Conservation (phyloP, 2,113 vertebrate genomes). For the Heterochromis multidens region DNA sequence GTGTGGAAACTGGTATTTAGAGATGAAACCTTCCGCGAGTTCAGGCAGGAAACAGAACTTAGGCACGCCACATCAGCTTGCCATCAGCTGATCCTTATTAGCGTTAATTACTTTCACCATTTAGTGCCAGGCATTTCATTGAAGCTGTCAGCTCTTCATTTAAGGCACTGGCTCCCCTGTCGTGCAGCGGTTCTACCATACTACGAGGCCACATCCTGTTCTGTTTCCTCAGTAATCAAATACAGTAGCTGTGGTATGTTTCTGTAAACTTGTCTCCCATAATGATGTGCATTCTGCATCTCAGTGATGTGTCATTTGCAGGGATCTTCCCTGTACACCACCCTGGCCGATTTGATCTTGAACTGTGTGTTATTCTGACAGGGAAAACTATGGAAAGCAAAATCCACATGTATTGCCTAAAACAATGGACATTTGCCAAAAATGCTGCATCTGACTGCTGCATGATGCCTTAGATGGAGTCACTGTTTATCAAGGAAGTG, state of each 20-base stretch:
- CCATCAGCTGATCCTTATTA: conserved; percentile 36
- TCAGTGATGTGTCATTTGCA: neutral
- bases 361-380: neutral
- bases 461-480: neutral
- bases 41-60: neutral
- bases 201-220: neutral
- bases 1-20: neutral
- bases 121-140: conserved; percentile 29
- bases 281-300: neutral
- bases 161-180: conserved; percentile 11
- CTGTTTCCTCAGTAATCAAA: neutral
- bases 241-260: neutral
- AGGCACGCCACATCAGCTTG: neutral
- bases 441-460: neutral
- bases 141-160: conserved; percentile 39
- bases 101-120: conserved; percentile 32
- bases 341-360: neutral
- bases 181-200: conserved; percentile 5
- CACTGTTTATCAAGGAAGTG: neutral
- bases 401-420: neutral
- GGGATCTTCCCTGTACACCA: neutral
- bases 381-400: neutral
- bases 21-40: neutral
- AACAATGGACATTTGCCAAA: neutral
- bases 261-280: neutral